phyloP scores from a whole-genome alignment of 2,113 vertebrate genomes.

The Microtus richardsoni region DNA sequence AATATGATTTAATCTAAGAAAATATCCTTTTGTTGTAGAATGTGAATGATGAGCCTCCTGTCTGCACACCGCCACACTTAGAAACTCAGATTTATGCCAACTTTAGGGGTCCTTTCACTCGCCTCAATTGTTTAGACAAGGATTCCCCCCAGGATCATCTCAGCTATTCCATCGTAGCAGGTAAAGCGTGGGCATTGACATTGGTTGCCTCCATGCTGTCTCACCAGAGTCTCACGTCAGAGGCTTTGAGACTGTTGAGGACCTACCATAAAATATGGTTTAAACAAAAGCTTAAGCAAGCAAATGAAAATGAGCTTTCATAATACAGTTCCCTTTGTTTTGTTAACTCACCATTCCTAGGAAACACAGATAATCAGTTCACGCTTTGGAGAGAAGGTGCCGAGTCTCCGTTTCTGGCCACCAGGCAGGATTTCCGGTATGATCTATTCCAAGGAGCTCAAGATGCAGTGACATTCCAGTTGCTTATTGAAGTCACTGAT shows the following conservation, averaged over 20 bases:
- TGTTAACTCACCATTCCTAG: slow-evolving; percentile 74
- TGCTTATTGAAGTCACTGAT: slow-evolving; percentile 81
- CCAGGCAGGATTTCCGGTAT: slow-evolving; percentile 71
- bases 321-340: slow-evolving; percentile 58
- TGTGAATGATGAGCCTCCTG: slow-evolving; percentile 66
- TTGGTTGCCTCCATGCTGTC: neutral
- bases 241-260: slow-evolving; percentile 24
- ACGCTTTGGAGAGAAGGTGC: slow-evolving; percentile 66
- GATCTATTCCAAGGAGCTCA: slow-evolving; percentile 73
- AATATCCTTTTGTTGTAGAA: slow-evolving; percentile 40
- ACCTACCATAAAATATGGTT: neutral
- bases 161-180: slow-evolving; percentile 75
- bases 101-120: slow-evolving; percentile 64
- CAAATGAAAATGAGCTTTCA: neutral
- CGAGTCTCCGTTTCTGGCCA: slow-evolving; percentile 73
- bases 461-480: slow-evolving; percentile 64
- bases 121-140: slow-evolving; percentile 73
- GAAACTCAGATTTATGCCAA: slow-evolving; percentile 69
- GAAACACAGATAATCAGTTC: slow-evolving; percentile 81
- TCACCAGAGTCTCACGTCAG: neutral
- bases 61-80: slow-evolving; percentile 68
- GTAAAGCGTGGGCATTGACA: slow-evolving; percentile 44
- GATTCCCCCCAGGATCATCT: slow-evolving; percentile 76
- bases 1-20: neutral
- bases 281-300: slow-evolving; percentile 25